Evolutionary conservation across 2,797 vertebrate species (phyloP), one percentile per base, ranked within the genome.

Genomic region (Acipenser oxyrinchus): DNA sequence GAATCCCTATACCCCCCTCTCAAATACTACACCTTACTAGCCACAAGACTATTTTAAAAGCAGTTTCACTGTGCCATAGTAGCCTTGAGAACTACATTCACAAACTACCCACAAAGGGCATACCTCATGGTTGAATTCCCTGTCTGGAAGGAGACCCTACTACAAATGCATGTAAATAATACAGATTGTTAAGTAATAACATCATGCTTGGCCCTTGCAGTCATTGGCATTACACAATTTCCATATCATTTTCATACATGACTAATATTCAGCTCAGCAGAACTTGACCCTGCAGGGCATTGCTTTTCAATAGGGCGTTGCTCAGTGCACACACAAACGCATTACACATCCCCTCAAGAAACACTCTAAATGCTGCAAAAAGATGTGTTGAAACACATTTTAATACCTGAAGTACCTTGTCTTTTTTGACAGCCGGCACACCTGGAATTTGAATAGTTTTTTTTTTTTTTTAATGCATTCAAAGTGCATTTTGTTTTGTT

Each of bases 361-460:
- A 73, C 71, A 71, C 58, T 73, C 8, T 12, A 51, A 50, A 53
- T 58, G 48, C 59, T 73, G 51, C 76, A 66, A 65, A 50, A 67
- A 71, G 73, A 75, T 71, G 72, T 76, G 80, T 77, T 75, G 72
- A 74, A 73, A 81, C 79, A 71, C 78, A 37, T 12, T 9, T 10
- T 9, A 62, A 58, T 58, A n/a, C 37, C 37, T 37, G 37, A 37
- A 37, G 55, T 13, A n/a, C 55, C 55, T 13, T n/a, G 12, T 58
- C 12, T 58, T 58, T 7, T 58, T 58, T 1, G 11, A 6, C 11
- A n/a, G 11, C 55, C 12, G 12, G 79, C 76, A 37, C 5, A 37
- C 3, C 37, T 37, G 37, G 37, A 37, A 37, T 37, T 37, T 37
- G 37, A 37, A 37, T 18, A 18, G 18, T 18, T 37, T 37, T 37